Evolutionary conservation across 2,888 invertebrate species (phyloP), one percentile per base, ranked within the genome.

Genomic region (Hirtodrosophila histrioides): DNA sequence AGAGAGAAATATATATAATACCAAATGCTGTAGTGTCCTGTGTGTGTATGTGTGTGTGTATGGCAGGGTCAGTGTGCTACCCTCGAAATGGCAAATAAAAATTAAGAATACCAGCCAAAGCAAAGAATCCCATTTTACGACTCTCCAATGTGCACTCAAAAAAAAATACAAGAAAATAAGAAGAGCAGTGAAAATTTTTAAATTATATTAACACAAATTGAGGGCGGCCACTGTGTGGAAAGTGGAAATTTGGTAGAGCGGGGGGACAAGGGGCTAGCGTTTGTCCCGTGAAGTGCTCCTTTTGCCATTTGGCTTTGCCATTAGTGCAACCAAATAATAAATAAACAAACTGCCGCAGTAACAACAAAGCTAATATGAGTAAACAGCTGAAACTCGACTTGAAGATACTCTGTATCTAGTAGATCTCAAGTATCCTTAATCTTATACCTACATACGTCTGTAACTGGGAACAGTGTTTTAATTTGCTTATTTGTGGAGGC

Each of bases 131-230:
- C 73, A 69, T 84, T 78, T 88, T 78, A 89, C 75, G 88, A 89
- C 78, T 88, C 89, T 88, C 89, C 74, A 76, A 88, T 82, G 89
- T 75, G 75, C 81, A 79, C 77, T 88, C 87, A 89, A 80, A 78
- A 69, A 53, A 37, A 24, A 29, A 44, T 7, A 48, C 27, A 64
- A 61, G 69, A 84, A 43, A 56, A 53, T 33, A 37, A 48, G 37
- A 53, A 62, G 17, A 49, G 31, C 33, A 41, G 39, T 23, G 40
- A 51, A 76, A 54, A 70, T 74, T 74, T 86, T 75, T 70, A 86
- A 87, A 86, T 87, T 88, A 88, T 83, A 86, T 86, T 80, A 86
- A 69, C 71, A 65, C 78, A 77, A 79, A 82, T 79, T 69, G 68
- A 58, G 64, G 61, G 56, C 44, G 43, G 27, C 27, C 27, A 27